These are phyloP conservation scores for Echiichthys vipera DNA, from an alignment of 2,797 vertebrate genomes.

Conservation along the genomic window DNA sequence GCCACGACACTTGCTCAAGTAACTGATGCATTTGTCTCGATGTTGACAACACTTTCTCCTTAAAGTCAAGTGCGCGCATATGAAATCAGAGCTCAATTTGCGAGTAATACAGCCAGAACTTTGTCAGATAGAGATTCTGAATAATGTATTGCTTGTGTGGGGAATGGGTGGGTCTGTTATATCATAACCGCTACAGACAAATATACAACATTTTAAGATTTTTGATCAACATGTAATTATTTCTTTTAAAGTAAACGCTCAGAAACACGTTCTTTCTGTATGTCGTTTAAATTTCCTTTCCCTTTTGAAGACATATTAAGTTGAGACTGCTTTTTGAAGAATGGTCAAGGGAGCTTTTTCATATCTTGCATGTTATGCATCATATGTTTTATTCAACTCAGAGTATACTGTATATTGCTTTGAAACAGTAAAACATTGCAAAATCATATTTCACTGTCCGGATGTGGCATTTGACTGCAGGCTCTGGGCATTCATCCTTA, in stretches of 20 bases:
- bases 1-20: constrained; percentile 22
- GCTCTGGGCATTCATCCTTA: constrained; percentile 43
- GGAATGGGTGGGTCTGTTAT: constrained; percentile 13
- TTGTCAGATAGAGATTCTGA: constrained; percentile 5
- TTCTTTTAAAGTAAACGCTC: background rate
- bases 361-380: background rate
- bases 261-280: background rate
- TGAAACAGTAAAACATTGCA: background rate
- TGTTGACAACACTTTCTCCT: constrained; percentile 57
- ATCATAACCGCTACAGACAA: background rate
- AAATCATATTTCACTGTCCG: background rate
- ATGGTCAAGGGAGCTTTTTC: background rate
- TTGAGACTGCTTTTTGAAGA: background rate
- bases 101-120: constrained; percentile 12
- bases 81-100: constrained; percentile 20
- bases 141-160: background rate
- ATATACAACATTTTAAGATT: background rate
- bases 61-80: constrained; percentile 36
- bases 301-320: too few species aligned
- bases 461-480: constrained; percentile 20
- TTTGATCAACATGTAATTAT: background rate
- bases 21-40: constrained; percentile 63
- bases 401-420: background rate
- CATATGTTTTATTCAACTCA: constrained; percentile 10
- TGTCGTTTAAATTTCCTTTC: constrained; percentile 1